These are phyloP conservation scores for Colius striatus DNA, from an alignment of 2,113 vertebrate genomes.

Conservation along the genomic window DNA sequence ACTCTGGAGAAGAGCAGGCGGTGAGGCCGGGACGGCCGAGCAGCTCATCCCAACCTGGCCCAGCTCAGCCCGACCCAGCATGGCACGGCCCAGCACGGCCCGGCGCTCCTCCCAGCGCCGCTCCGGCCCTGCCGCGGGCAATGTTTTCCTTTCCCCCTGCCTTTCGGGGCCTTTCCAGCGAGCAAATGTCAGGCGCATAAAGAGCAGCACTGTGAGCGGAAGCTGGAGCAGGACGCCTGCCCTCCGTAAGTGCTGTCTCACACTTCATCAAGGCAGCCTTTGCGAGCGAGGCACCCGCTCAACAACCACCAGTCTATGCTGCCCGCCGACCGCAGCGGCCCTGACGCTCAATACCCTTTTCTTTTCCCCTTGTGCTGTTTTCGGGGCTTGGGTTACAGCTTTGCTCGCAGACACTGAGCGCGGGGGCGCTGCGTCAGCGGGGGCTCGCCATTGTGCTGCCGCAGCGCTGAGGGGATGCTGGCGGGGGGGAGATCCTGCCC, in stretches of 20 bases:
- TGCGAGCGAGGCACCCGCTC: slow-evolving; percentile 57
- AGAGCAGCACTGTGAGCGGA: slow-evolving; percentile 72
- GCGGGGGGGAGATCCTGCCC: not conserved
- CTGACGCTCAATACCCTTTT: slow-evolving; percentile 68
- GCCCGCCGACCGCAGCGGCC: slow-evolving; percentile 62
- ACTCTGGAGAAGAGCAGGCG: slow-evolving; percentile 20
- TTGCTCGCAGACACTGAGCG: slow-evolving; percentile 23
- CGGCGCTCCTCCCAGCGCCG: not conserved
- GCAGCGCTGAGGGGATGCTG: not conserved
- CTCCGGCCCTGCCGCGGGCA: slow-evolving; percentile 14
- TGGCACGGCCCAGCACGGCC: not conserved
- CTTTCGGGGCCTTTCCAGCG: slow-evolving; percentile 60
- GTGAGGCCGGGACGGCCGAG: not conserved
- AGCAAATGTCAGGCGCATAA: slow-evolving; percentile 75
- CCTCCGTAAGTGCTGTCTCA: slow-evolving; percentile 71
- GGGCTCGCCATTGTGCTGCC: slow-evolving; percentile 33
- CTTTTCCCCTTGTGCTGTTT: slow-evolving; percentile 51
- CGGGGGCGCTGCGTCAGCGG: not conserved
- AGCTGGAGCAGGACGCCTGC: slow-evolving; percentile 69
- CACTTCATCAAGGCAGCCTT: slow-evolving; percentile 77
- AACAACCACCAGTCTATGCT: slow-evolving; percentile 73
- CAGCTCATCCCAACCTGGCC: not conserved
- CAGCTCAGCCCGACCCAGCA: not conserved
- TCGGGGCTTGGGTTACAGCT: slow-evolving; percentile 46
- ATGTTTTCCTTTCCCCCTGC: slow-evolving; percentile 69